Conservation (phyloP, 2,797 vertebrate species). For the Silurus aristotelis region DNA sequence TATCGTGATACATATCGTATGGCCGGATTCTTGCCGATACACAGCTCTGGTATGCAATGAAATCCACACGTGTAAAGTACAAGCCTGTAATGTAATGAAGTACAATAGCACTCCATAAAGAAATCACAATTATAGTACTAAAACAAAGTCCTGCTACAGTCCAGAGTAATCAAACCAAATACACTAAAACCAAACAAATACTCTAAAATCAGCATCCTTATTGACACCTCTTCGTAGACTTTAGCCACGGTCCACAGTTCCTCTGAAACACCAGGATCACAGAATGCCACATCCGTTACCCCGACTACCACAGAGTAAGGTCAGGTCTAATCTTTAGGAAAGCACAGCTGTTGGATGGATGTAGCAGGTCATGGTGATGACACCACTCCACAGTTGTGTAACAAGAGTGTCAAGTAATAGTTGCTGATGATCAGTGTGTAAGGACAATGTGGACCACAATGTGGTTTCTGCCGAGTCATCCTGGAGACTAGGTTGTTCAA, state of each 20-base stretch:
- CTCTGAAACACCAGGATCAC: background rate
- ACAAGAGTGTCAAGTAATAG: slow-evolving; percentile 1
- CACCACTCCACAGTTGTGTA: background rate
- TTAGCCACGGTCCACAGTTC: slow-evolving; percentile 15
- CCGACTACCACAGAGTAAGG: background rate
- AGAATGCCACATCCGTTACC: background rate
- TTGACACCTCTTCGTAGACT: background rate
- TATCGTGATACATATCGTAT: too few species aligned
- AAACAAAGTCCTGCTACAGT: background rate
- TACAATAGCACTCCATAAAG: background rate
- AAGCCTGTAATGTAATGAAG: background rate
- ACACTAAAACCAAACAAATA: background rate
- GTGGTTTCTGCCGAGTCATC: background rate
- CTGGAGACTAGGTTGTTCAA: background rate
- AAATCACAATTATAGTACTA: background rate
- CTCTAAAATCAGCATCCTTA: background rate
- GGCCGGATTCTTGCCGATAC: too few species aligned
- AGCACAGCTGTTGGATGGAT: background rate
- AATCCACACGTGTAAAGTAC: background rate
- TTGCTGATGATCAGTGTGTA: background rate
- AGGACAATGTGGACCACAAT: background rate
- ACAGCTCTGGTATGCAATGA: too few species aligned
- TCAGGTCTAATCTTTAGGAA: slow-evolving; percentile 17
- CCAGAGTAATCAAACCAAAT: background rate
- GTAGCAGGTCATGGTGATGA: background rate